phyloP scores from a whole-genome alignment of 2,113 vertebrate genomes.

The Gopherus flavomarginatus region DNA sequence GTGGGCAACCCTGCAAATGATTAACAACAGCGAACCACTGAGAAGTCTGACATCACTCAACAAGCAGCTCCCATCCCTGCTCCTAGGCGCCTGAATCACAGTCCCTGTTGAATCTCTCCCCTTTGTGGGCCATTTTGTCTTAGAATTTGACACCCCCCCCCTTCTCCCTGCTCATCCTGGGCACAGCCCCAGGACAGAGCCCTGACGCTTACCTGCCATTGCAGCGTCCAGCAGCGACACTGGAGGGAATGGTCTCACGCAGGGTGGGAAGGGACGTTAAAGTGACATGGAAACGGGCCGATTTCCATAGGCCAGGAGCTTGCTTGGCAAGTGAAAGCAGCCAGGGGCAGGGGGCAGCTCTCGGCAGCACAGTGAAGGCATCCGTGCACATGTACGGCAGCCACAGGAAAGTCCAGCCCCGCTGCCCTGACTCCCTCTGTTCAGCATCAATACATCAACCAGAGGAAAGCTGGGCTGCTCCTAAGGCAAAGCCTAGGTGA shows the following conservation, averaged over 20 bases:
- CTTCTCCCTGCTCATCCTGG: fast-evolving
- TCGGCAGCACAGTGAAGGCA: fast-evolving
- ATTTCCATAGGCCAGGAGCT: not conserved
- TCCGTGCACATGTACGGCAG: fast-evolving
- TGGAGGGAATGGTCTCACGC: fast-evolving
- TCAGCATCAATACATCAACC: fast-evolving
- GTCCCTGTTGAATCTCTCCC: not conserved
- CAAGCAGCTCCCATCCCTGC: not conserved
- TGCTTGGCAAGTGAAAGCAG: fast-evolving
- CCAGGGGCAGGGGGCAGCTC: not conserved
- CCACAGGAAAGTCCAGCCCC: fast-evolving
- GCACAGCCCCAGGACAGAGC: not conserved
- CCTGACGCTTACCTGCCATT: not conserved
- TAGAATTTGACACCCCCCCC: not conserved
- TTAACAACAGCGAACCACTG: not conserved
- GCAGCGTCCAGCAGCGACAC: not conserved
- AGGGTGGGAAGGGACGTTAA: not conserved
- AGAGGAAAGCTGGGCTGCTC: fast-evolving
- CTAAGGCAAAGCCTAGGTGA: fast-evolving
- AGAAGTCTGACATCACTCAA: not conserved
- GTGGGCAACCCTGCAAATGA: not conserved
- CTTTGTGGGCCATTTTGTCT: not conserved
- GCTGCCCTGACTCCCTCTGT: not conserved
- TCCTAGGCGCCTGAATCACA: not conserved
- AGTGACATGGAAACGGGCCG: fast-evolving